phyloP scores from a whole-genome alignment of 2,113 vertebrate species.

The Australoheros scitulus region DNA sequence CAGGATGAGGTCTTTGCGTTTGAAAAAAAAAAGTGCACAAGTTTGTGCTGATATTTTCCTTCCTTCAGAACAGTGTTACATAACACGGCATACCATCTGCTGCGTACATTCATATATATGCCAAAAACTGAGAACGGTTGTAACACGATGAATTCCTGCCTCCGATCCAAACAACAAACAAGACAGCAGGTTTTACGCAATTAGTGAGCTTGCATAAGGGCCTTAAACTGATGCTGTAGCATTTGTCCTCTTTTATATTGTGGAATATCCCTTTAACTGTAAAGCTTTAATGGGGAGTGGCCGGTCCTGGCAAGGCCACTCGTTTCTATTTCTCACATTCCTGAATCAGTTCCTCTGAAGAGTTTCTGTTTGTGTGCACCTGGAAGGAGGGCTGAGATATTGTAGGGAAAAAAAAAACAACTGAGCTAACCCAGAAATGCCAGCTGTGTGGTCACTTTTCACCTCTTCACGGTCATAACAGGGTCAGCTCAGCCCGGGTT shows the following conservation, averaged over 20 bases:
- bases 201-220: neutral
- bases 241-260: neutral
- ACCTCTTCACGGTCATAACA: neutral
- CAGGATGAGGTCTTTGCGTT: conserved; percentile 10
- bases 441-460: neutral
- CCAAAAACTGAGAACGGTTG: conserved; percentile 34
- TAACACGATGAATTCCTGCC: neutral
- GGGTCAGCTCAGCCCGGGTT: neutral
- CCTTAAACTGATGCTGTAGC: neutral
- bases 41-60: conserved; percentile 42
- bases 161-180: conserved; percentile 7
- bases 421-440: conserved; percentile 18
- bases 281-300: conserved; percentile 47
- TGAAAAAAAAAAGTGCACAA: neutral
- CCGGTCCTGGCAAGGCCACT: conserved; percentile 25
- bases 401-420: too few relatives aligned
- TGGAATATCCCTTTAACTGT: conserved; percentile 51
- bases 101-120: conserved; percentile 37
- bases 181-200: neutral
- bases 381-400: conserved; percentile 21
- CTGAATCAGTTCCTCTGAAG: conserved; percentile 52
- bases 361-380: conserved; percentile 45
- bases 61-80: conserved; percentile 1
- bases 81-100: conserved; percentile 44
- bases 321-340: conserved; percentile 54